Base-by-base conservation (phyloP, 2,888 invertebrate genomes). In the Pseudococcus viburni region DNA sequence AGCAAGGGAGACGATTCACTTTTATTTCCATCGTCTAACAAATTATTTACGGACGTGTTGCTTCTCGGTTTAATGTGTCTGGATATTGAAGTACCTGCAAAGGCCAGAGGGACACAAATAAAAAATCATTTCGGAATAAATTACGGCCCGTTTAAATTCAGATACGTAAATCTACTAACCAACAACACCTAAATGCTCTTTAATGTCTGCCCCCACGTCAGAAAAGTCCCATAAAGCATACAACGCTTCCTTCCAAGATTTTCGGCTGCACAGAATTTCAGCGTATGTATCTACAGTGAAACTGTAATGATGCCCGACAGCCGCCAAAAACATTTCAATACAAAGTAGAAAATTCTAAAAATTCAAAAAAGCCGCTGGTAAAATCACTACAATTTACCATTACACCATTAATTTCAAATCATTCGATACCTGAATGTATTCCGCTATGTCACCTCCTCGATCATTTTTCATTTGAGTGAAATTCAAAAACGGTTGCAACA, bases 301-400 rank as follows among this genome's bases (percentile, higher is more conserved):
- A 91, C 97, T 97, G 92, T 96, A 98, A 92, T 97, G 97, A 92
- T 99, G 98, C 0, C 98, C 98, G 39, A 98, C 94, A 1, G 98
- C 97, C 39, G 98, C 98, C 90, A 98, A 92, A 91, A 98, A 98
- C 99, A 99, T 99, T 93, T 99, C 99, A 91, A 99, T 97, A 91
- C 99, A 99, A 90, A 99, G 98, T 88, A 97, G 93, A 92, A 99
- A 98, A 93, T 99, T 97, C 95, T 98, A 93, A 22, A 93, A 59
- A 15, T 26, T 26, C 5, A 26, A 85, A 3, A 48, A 17, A 88
- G 12, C 1, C 42, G 8, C 19, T 26, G 0, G 17, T 1, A 22
- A 19, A 15, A 17, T 39, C 55, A n/a, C 7, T 55, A n/a, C 5
- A 55, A 55, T 55, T n/a, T 12, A 51, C 5, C 48, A 12, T 51